Evolutionary conservation across 2,888 invertebrate species (phyloP).

Genomic region (Xanthorhoe designata): DNA sequence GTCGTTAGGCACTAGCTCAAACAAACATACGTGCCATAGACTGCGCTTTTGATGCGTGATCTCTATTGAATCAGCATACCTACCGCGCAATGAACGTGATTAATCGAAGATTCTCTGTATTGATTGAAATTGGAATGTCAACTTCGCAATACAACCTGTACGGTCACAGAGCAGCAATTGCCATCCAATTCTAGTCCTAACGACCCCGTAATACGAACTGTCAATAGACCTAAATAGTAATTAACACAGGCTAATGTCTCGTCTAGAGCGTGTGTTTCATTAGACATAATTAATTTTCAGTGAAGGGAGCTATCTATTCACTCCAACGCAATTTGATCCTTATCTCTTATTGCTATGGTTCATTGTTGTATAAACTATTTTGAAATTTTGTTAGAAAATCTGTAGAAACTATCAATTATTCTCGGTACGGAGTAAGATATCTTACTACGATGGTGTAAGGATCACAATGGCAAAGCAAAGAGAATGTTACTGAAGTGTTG

Average conservation of each 20-base stretch:
- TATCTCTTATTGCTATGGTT: constrained; percentile 2
- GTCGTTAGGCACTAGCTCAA: too few relatives aligned
- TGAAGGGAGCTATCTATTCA: constrained; percentile 22
- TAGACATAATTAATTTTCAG: constrained; percentile 72
- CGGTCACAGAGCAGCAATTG: not conserved
- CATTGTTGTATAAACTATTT: not conserved
- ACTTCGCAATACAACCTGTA: not conserved
- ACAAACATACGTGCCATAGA: not conserved
- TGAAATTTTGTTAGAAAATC: constrained; percentile 13
- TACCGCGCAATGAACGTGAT: not conserved
- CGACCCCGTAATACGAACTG: constrained; percentile 21
- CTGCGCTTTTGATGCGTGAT: not conserved
- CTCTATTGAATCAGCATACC: not conserved
- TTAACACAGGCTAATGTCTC: constrained; percentile 48
- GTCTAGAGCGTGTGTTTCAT: constrained; percentile 63
- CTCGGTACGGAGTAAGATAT: not conserved
- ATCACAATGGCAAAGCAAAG: constrained; percentile 15
- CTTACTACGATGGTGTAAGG: constrained; percentile 9
- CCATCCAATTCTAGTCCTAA: constrained; percentile 18
- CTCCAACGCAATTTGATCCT: not conserved
- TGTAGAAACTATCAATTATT: constrained; percentile 10
- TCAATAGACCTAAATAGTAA: constrained; percentile 34
- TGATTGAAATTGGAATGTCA: constrained; percentile 6
- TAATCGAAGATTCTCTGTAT: not conserved
- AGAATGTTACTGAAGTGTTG: constrained; percentile 11